These are phyloP conservation scores for Rhizoglyphus robini DNA, from an alignment of 1,140 invertebrate genomes.

Conservation along the genomic window DNA sequence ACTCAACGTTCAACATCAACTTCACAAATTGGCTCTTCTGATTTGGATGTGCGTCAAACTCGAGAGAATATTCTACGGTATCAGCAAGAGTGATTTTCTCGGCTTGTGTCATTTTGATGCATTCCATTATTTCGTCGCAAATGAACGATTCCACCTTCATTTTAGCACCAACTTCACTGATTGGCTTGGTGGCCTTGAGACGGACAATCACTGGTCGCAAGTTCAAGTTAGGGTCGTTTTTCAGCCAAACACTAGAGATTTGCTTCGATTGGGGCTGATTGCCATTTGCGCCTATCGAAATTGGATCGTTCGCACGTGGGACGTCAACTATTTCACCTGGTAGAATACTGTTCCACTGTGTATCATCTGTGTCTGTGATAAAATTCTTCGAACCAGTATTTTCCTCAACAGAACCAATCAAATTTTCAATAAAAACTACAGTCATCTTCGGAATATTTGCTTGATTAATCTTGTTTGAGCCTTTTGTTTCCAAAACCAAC, in stretches of 20 bases:
- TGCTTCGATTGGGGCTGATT: neutral
- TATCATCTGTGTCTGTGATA: neutral
- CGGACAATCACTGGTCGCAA: neutral
- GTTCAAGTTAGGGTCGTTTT: neutral
- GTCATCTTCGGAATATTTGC: neutral
- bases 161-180: neutral
- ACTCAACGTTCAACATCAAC: neutral
- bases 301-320: neutral
- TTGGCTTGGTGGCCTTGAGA: neutral
- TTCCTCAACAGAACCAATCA: neutral
- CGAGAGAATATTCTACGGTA: neutral
- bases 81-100: neutral
- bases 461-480: neutral
- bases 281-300: neutral
- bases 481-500: neutral
- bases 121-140: neutral
- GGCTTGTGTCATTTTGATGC: neutral
- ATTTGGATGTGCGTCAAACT: neutral
- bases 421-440: neutral
- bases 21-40: neutral
- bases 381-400: neutral
- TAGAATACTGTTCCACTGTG: neutral
- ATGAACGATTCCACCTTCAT: neutral
- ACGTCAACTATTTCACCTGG: neutral
- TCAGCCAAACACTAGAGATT: neutral